Evolutionary conservation across 2,888 invertebrate genomes (phyloP).

Genomic region (Vesta saturnalis): DNA sequence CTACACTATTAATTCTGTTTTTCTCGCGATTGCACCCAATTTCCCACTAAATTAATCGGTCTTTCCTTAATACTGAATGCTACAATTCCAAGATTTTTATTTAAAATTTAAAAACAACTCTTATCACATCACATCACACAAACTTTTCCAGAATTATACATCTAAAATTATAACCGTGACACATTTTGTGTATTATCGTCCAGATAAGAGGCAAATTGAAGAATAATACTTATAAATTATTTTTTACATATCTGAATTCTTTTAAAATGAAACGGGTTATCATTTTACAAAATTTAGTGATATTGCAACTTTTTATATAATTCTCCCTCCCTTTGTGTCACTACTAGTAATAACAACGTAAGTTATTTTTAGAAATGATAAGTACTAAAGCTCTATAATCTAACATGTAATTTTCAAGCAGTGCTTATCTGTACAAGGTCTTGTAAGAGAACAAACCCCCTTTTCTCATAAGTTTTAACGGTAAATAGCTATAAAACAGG

Average conservation of each 20-base stretch:
- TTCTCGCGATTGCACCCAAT: too few species aligned
- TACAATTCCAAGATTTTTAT: not conserved
- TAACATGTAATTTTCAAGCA: too few species aligned
- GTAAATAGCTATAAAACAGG: too few species aligned
- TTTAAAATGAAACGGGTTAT: too few species aligned
- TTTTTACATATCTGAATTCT: not conserved
- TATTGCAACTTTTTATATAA: not conserved
- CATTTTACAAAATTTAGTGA: too few species aligned
- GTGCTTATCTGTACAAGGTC: too few species aligned
- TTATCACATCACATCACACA: constrained; percentile 6
- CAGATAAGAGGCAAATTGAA: constrained; percentile 8
- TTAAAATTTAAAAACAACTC: not conserved
- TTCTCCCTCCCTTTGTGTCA: too few species aligned
- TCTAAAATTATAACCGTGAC: constrained; percentile 13
- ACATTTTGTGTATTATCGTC: constrained; percentile 6
- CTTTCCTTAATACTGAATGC: constrained; percentile 1
- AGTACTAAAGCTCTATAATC: too few species aligned
- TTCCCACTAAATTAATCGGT: constrained; percentile 9
- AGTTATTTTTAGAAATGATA: too few species aligned
- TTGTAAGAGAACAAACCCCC: too few species aligned
- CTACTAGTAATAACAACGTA: too few species aligned
- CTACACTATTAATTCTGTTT: constrained; percentile 9
- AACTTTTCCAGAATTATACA: constrained; percentile 10
- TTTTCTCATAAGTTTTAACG: too few species aligned
- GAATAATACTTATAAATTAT: constrained; percentile 3